phyloP scores from a whole-genome alignment of 2,113 vertebrate genomes.

The Semicossyphus pulcher region DNA sequence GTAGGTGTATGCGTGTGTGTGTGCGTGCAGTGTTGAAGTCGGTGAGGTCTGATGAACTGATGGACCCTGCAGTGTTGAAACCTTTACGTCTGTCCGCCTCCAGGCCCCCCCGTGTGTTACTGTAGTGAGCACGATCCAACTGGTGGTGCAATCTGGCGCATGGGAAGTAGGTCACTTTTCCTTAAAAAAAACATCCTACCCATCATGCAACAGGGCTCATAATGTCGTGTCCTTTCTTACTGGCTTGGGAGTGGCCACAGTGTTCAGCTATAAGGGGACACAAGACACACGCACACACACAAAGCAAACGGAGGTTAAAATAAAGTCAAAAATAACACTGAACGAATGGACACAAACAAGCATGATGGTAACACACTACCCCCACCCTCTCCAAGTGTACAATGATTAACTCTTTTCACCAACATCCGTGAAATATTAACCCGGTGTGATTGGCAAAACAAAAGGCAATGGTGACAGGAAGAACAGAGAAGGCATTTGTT shows the following conservation, averaged over 20 bases:
- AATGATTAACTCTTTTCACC: constrained; percentile 51
- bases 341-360: constrained; percentile 32
- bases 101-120: background rate
- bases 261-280: constrained; percentile 80
- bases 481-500: constrained; percentile 56
- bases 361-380: background rate
- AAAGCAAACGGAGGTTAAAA: constrained; percentile 62
- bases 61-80: background rate
- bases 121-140: constrained; percentile 15
- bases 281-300: constrained; percentile 62
- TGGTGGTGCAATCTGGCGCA: constrained; percentile 30
- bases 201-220: constrained; percentile 56
- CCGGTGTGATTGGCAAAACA: constrained; percentile 20
- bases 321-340: constrained; percentile 27
- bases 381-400: background rate
- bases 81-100: constrained; percentile 16
- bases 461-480: constrained; percentile 57
- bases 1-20: background rate
- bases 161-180: constrained; percentile 33
- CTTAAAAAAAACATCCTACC: constrained; percentile 46
- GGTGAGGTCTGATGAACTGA: constrained; percentile 11
- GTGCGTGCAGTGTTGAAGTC: background rate
- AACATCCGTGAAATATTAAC: constrained; percentile 55
- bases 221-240: constrained; percentile 56
- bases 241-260: constrained; percentile 69